Evolutionary conservation across 2,113 vertebrate species (phyloP).

Genomic region (Amphiprion ocellaris): DNA sequence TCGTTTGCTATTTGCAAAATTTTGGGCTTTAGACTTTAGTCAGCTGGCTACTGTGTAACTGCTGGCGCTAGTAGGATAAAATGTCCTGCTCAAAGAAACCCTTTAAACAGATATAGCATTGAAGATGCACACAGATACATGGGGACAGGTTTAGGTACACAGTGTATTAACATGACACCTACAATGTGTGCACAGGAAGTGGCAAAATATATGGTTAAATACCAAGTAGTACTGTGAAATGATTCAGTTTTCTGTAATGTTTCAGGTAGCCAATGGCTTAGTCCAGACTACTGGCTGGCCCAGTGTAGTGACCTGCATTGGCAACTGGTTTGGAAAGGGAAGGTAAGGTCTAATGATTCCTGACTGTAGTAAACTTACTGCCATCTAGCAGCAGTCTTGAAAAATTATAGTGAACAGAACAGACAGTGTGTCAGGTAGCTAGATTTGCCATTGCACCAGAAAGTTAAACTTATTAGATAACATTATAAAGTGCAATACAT

Average conservation of each 20-base stretch:
- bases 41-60: too few relatives aligned
- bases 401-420: too few relatives aligned
- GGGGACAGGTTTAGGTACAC: neutral
- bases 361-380: too few relatives aligned
- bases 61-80: neutral
- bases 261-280: slow-evolving; percentile 91
- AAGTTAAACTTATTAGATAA: too few relatives aligned
- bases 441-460: too few relatives aligned
- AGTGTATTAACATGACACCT: neutral
- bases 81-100: too few relatives aligned
- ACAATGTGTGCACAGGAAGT: neutral
- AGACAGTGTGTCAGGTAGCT: too few relatives aligned
- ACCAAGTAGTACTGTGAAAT: neutral
- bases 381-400: too few relatives aligned
- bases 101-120: neutral
- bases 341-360: slow-evolving; percentile 82
- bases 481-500: too few relatives aligned
- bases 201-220: too few relatives aligned
- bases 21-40: too few relatives aligned
- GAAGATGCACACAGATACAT: neutral
- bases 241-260: neutral
- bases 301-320: slow-evolving; percentile 91
- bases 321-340: slow-evolving; percentile 98
- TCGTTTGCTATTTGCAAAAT: too few relatives aligned
- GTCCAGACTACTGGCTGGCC: slow-evolving; percentile 98